These are phyloP conservation scores for Hydrochoerus hydrochaeris DNA, from an alignment of 2,113 vertebrate genomes.

Conservation along the genomic window DNA sequence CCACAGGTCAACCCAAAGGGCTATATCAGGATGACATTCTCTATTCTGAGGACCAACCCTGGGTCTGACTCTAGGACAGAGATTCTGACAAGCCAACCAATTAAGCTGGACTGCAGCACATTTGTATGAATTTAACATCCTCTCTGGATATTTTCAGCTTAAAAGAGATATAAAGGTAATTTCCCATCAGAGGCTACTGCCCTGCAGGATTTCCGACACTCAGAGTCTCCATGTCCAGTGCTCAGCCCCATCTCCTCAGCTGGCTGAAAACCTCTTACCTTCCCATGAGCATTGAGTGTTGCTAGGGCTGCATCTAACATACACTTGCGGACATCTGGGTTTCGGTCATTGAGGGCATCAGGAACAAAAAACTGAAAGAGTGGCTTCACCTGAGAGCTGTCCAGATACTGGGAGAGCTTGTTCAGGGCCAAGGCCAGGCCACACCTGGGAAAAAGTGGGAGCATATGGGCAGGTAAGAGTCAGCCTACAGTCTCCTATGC, in stretches of 20 bases:
- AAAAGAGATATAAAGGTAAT: neutral
- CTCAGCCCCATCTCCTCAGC: neutral
- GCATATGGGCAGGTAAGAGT: rapidly evolving
- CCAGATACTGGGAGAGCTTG: slow-evolving; percentile 94
- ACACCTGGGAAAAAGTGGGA: slow-evolving; percentile 86
- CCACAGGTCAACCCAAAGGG: neutral
- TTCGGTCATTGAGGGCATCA: slow-evolving; percentile 97
- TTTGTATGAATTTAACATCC: neutral
- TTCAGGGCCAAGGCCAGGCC: slow-evolving; percentile 97
- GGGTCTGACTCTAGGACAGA: neutral
- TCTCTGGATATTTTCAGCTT: neutral
- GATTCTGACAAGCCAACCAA: neutral
- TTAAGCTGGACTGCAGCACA: neutral
- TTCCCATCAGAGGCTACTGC: neutral
- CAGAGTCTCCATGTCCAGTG: neutral
- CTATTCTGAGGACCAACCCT: neutral
- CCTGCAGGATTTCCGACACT: neutral
- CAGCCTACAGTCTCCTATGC: neutral
- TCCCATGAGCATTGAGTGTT: slow-evolving; percentile 96
- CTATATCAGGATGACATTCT: rapidly evolving
- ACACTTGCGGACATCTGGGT: slow-evolving; percentile 95
- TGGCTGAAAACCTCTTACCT: slow-evolving; percentile 86
- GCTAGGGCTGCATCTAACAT: slow-evolving; percentile 98
- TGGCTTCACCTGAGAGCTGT: slow-evolving; percentile 95
- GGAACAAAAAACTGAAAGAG: slow-evolving; percentile 99